phyloP scores from a whole-genome alignment of 2,797 vertebrate genomes.

The Hippocampus kuda region DNA sequence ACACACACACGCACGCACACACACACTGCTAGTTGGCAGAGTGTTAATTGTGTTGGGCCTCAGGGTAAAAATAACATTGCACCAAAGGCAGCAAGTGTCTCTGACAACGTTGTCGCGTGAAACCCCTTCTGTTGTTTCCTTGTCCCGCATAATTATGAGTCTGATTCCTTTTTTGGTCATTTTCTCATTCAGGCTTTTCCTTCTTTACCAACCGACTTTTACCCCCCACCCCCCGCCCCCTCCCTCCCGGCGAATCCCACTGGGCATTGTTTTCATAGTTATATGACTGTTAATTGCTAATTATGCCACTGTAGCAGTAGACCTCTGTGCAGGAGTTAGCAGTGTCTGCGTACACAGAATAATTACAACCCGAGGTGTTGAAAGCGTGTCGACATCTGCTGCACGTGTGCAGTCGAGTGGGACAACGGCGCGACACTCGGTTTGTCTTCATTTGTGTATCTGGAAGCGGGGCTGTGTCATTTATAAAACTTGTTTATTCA shows the following conservation, averaged over 20 bases:
- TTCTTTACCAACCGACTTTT: slow-evolving; percentile 19
- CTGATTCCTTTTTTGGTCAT: not conserved
- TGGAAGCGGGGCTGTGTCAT: too few species aligned
- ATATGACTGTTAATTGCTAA: slow-evolving; percentile 60
- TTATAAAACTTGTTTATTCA: too few species aligned
- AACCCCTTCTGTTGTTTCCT: not conserved
- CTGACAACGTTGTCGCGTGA: slow-evolving; percentile 10
- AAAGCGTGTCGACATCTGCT: slow-evolving; percentile 49
- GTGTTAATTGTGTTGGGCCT: slow-evolving; percentile 66
- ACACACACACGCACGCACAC: slow-evolving; percentile 9
- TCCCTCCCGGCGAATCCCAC: slow-evolving; percentile 23
- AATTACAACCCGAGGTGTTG: slow-evolving; percentile 56
- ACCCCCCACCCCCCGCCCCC: not conserved
- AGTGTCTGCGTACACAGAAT: slow-evolving; percentile 52
- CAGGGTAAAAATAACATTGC: slow-evolving; percentile 56
- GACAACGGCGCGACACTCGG: not conserved
- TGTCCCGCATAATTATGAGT: not conserved
- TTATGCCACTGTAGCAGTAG: slow-evolving; percentile 52
- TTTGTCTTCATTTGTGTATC: not conserved
- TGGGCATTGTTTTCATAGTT: slow-evolving; percentile 49
- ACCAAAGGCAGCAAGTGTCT: slow-evolving; percentile 39
- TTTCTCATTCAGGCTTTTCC: not conserved
- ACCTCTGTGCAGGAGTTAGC: slow-evolving; percentile 50
- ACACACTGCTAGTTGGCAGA: slow-evolving; percentile 44
- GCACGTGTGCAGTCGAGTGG: slow-evolving; percentile 23